These are phyloP conservation scores for Addax nasomaculatus DNA, from an alignment of 2,113 vertebrate species.

Conservation along the genomic window DNA sequence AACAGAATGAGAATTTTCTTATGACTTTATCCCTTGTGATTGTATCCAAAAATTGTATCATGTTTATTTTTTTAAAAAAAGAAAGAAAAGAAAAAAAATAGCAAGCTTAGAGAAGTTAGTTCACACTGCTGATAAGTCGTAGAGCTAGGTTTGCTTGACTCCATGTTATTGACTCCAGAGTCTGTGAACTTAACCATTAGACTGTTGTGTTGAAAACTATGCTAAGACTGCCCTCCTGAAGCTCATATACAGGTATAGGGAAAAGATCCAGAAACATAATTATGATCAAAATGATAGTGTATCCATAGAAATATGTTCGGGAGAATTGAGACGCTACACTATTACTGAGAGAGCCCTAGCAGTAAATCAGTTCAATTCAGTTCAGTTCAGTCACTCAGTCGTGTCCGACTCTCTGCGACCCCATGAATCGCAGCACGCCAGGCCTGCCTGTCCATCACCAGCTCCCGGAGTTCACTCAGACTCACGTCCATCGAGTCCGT, in stretches of 20 bases:
- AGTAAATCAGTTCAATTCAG: not conserved
- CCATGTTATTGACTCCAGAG: not conserved
- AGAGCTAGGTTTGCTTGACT: not conserved
- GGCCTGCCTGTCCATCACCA: no score
- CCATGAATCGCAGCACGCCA: no score
- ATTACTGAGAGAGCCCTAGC: not conserved
- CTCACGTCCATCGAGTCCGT: no score
- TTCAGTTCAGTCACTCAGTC: no score
- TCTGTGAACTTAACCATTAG: not conserved
- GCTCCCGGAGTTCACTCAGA: no score
- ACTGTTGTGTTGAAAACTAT: not conserved
- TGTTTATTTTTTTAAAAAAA: not conserved
- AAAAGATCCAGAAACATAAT: constrained; percentile 32
- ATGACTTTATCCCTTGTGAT: not conserved
- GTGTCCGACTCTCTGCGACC: no score
- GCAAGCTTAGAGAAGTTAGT: not conserved
- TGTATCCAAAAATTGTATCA: not conserved
- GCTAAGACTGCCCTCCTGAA: not conserved
- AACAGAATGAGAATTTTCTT: not conserved
- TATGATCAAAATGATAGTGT: constrained; percentile 1
- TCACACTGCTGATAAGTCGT: not conserved
- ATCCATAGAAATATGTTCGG: not conserved
- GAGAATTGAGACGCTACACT: not conserved
- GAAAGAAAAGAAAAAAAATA: not conserved
- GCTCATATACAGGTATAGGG: not conserved